Evolutionary conservation across 2,113 vertebrate genomes (phyloP).

Genomic region (Parus major): DNA sequence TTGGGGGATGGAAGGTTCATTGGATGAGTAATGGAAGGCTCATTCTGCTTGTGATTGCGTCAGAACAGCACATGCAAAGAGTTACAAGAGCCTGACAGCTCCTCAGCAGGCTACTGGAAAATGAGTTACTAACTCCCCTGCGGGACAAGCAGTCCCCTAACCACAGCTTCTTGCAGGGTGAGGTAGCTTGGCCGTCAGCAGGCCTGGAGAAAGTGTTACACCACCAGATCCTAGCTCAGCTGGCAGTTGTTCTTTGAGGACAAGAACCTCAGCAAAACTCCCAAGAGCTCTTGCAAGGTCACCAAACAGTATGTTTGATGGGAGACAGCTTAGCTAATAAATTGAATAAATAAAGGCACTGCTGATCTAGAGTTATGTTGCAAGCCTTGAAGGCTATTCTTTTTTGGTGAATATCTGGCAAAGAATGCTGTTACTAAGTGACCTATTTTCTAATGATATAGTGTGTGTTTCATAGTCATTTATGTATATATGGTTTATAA

Average conservation of each 20-base stretch:
- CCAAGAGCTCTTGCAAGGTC: neutral
- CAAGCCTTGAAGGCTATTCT: neutral
- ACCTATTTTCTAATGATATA: neutral
- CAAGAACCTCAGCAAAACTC: neutral
- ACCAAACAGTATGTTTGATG: neutral
- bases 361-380: neutral
- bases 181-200: conserved; percentile 13
- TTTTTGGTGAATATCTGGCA: neutral
- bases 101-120: conserved; percentile 55
- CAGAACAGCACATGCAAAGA: conserved; percentile 6
- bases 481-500: neutral
- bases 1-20: neutral
- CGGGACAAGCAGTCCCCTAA: neutral
- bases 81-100: conserved; percentile 40
- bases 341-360: neutral
- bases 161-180: conserved; percentile 26
- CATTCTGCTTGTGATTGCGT: neutral
- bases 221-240: neutral
- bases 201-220: neutral
- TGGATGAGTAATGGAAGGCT: conserved; percentile 42
- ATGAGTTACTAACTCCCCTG: conserved; percentile 18
- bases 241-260: neutral
- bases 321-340: neutral
- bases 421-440: neutral
- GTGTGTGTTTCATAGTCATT: neutral